Conservation (phyloP, 2,888 invertebrate species). For the Clepsis dumicolana region DNA sequence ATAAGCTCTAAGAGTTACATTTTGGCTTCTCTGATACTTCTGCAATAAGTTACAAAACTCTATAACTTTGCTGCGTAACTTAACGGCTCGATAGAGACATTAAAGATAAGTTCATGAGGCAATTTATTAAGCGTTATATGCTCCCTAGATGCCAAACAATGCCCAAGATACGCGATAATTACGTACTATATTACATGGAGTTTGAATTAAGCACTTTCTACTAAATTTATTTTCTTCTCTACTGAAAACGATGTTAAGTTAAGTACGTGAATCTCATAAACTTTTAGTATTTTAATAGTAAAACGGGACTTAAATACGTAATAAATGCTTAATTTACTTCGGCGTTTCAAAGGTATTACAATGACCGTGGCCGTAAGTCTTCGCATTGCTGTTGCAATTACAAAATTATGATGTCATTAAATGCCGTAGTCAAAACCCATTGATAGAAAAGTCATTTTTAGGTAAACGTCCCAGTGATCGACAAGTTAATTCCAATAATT, state of each 20-base stretch:
- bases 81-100: constrained; percentile 16
- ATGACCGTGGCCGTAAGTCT: not conserved
- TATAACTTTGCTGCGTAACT: not conserved
- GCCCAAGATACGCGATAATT: constrained; percentile 40
- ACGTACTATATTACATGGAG: constrained; percentile 27
- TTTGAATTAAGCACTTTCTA: constrained; percentile 21
- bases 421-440: not conserved
- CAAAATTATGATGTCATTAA: not conserved
- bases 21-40: constrained; percentile 13
- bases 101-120: constrained; percentile 33
- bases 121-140: constrained; percentile 36
- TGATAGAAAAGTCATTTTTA: too few species aligned
- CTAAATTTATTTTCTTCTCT: constrained; percentile 32
- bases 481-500: too few species aligned
- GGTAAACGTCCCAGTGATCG: too few species aligned
- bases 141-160: constrained; percentile 39
- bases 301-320: not conserved
- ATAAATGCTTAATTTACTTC: constrained; percentile 3
- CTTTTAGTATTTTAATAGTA: constrained; percentile 10
- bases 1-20: not conserved
- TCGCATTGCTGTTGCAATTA: not conserved
- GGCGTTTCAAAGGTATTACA: not conserved
- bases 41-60: constrained; percentile 10
- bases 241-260: constrained; percentile 7
- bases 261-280: constrained; percentile 10